Conservation (phyloP, 2,113 vertebrate genomes). For the Glaucidium brasilianum region DNA sequence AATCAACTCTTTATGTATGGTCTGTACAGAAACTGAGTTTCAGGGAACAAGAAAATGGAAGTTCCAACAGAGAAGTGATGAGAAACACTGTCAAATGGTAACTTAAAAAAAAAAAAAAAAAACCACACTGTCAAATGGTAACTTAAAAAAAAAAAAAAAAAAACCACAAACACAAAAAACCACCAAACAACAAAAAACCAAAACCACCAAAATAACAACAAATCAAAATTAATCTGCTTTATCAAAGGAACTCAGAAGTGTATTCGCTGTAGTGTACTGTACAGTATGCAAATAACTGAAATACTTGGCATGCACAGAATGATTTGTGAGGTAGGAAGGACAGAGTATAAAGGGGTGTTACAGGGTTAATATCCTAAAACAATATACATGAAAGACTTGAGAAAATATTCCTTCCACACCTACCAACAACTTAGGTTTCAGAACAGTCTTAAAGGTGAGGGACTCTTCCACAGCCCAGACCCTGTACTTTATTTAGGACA, state of each 20-base stretch:
- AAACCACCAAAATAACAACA: not conserved
- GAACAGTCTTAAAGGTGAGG: not conserved
- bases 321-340: not conserved
- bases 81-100: not conserved
- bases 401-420: not conserved
- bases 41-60: not conserved
- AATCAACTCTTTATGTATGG: not conserved
- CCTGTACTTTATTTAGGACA: not conserved
- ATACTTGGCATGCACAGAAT: not conserved
- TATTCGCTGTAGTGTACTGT: not conserved
- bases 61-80: not conserved
- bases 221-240: not conserved
- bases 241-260: not conserved
- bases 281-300: not conserved
- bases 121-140: not conserved
- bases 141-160: not conserved
- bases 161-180: too few relatives aligned
- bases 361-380: not conserved
- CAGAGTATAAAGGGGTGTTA: not conserved
- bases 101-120: not conserved
- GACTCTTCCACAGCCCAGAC: not conserved
- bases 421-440: not conserved
- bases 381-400: not conserved
- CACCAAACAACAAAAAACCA: too few relatives aligned
- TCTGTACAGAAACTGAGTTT: not conserved